These are phyloP conservation scores for Heliconius hermathena DNA, from an alignment of 1,140 invertebrate genomes.

Conservation along the genomic window DNA sequence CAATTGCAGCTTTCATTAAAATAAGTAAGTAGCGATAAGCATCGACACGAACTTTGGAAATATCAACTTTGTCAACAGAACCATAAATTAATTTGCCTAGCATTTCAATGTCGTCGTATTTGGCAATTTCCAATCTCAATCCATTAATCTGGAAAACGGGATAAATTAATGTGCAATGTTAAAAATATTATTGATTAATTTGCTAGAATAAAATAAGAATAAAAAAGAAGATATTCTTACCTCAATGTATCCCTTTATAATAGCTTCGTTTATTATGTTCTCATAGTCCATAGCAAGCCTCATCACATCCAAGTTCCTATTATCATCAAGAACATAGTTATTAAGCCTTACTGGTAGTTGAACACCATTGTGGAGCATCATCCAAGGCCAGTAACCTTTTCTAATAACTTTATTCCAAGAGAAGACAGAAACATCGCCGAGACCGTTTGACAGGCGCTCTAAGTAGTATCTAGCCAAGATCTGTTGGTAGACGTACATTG, in stretches of 20 bases:
- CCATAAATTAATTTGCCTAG: slow-evolving; percentile 69
- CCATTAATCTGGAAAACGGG: slow-evolving; percentile 60
- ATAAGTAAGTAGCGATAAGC: slow-evolving; percentile 70
- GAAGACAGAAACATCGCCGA: slow-evolving; percentile 82
- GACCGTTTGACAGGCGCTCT: slow-evolving; percentile 84
- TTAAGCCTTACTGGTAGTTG: slow-evolving; percentile 84
- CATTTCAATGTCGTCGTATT: slow-evolving; percentile 62
- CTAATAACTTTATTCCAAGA: slow-evolving; percentile 78
- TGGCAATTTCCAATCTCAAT: slow-evolving; percentile 58
- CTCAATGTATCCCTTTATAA: slow-evolving; percentile 84
- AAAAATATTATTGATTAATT: background rate
- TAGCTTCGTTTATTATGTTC: slow-evolving; percentile 84
- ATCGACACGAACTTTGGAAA: slow-evolving; percentile 44
- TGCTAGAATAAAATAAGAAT: background rate
- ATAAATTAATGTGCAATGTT: background rate
- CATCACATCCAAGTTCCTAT: slow-evolving; percentile 78
- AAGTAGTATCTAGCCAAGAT: slow-evolving; percentile 85
- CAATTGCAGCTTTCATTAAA: slow-evolving; percentile 63
- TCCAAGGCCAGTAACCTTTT: slow-evolving; percentile 84
- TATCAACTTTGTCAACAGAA: slow-evolving; percentile 53
- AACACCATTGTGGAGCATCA: slow-evolving; percentile 84
- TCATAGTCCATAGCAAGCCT: slow-evolving; percentile 81
- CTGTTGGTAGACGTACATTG: slow-evolving; percentile 83
- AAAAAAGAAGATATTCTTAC: slow-evolving; percentile 43
- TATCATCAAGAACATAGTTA: slow-evolving; percentile 79